Conservation (phyloP, 2,113 vertebrate genomes). For the Corythornis vintsioides region DNA sequence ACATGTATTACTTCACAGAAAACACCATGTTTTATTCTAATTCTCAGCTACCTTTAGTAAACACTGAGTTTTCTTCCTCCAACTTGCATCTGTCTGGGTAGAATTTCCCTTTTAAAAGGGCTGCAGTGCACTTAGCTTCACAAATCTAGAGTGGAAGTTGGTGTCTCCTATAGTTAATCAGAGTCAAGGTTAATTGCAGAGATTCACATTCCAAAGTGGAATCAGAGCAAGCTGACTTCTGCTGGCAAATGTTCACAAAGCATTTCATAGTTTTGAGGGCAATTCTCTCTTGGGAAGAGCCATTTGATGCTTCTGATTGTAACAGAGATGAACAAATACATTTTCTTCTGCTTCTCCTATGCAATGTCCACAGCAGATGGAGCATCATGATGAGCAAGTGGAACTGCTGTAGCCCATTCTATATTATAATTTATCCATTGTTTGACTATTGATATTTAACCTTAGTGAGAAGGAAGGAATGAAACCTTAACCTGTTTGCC, state of each 20-base stretch:
- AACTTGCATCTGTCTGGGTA: not conserved
- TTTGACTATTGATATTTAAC: not conserved
- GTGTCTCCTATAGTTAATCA: not conserved
- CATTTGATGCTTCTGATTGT: not conserved
- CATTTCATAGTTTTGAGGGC: not conserved
- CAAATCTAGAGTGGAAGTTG: not conserved
- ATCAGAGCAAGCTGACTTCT: not conserved
- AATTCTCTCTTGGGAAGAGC: not conserved
- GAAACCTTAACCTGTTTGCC: not conserved
- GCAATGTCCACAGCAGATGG: not conserved
- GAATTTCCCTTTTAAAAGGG: not conserved
- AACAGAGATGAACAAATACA: not conserved
- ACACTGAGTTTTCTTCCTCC: not conserved
- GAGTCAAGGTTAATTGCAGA: slow-evolving; percentile 31
- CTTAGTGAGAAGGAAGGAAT: not conserved
- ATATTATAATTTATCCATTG: not conserved
- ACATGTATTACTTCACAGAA: not conserved
- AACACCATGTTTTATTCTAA: not conserved
- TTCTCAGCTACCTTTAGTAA: not conserved
- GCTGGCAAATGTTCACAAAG: not conserved
- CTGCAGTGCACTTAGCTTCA: not conserved
- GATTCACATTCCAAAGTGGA: not conserved
- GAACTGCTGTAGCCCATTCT: not conserved
- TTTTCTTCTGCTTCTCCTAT: not conserved
- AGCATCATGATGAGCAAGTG: not conserved